These are phyloP conservation scores for Carabus problematicus DNA, from an alignment of 2,888 invertebrate genomes.

Conservation along the genomic window DNA sequence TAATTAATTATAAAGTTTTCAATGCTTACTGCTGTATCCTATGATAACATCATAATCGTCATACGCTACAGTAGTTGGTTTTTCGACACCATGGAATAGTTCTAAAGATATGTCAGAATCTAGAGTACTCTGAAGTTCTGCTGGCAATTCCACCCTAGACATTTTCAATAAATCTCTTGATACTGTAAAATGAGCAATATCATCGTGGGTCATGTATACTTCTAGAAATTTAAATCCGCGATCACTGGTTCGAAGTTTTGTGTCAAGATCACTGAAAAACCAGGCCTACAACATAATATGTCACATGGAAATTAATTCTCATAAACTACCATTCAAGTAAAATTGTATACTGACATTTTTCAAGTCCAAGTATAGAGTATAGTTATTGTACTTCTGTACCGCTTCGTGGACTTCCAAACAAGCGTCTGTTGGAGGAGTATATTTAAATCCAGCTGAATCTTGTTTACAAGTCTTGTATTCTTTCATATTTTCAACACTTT, in stretches of 20 bases:
- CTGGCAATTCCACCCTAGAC: not conserved
- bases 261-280: not conserved
- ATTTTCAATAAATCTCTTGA: not conserved
- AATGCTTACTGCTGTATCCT: slow-evolving; percentile 22
- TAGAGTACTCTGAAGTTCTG: not conserved
- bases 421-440: slow-evolving; percentile 22
- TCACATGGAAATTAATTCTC: not conserved
- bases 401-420: not conserved
- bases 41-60: not conserved
- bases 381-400: not conserved
- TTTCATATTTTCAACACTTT: not conserved
- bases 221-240: slow-evolving; percentile 7
- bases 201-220: not conserved
- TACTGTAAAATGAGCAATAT: slow-evolving; percentile 9
- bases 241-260: not conserved
- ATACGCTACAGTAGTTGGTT: slow-evolving; percentile 16
- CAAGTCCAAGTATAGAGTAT: not conserved
- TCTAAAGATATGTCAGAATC: not conserved
- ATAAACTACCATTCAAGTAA: not conserved
- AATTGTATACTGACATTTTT: slow-evolving; percentile 9
- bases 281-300: too few species aligned
- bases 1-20: not conserved
- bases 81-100: not conserved
- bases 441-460: slow-evolving; percentile 26
- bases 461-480: slow-evolving; percentile 21